Evolutionary conservation across 2,888 invertebrate species (phyloP), one percentile per base, ranked within the genome.

Genomic region (Scaptomyza tumidula): DNA sequence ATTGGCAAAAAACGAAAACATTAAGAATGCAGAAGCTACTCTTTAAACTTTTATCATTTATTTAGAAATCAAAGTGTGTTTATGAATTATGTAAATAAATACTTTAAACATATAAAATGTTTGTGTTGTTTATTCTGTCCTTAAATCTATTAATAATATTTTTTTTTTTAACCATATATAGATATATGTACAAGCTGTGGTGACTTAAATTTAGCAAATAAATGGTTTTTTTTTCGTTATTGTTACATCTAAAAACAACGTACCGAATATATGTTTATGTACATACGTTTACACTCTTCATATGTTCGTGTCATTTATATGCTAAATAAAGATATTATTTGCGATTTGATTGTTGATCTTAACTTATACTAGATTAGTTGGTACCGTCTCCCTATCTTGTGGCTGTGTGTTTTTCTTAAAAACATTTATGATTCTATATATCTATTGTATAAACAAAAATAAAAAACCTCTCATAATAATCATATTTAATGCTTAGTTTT

Each of bases 1-100:
- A 13, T 75, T 31, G 83, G 74, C 41, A 88, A 81, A 33, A 90
- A 88, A 50, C 72, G 88, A 39, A 89, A 83, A 54, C 81, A 75
- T 56, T 82, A 9, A 2, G 9, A 10, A 41, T 1, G n/a, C 35
- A 6, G 0, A 2, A 45, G 14, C 10, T 7, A 9, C 24, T 43
- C 10, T 16, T 14, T 41, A 56, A 67, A 43, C 11, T 48, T 10
- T 9, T n/a, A 19, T 9, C 3, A 4, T 6, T 72, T n/a, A 52
- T 14, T 27, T 37, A 56, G 5, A 49, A 44, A 31, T 33, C 24
- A 44, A 46, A 50, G 37, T 76, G 29, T 33, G 29, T 55, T 41
- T 44, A 57, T 66, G 45, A 33, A 50, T 33, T 55, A 4, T 73
- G 68, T 77, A 72, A 60, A 70, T 64, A 75, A 69, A 74, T 39